Base-by-base conservation (phyloP, 2,113 vertebrate genomes). In the Nycticorax nycticorax region DNA sequence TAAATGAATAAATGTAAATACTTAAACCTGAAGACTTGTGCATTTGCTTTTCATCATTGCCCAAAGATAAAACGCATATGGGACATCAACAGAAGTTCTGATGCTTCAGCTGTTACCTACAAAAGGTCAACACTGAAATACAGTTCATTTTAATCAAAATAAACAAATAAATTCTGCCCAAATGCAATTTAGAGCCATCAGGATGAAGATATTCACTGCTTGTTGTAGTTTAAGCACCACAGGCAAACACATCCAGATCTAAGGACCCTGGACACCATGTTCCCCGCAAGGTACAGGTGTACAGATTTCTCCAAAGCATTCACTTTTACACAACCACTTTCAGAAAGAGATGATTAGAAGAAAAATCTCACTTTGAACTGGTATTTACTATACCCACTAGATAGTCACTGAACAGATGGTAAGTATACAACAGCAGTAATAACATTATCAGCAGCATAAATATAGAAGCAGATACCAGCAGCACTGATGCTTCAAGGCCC, bases 341-440 rank as follows among this genome's bases (percentile, higher is more conserved):
- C n/a, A 28, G 67, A 79, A 94, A 37, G 23, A 82, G 35, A 88
- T 85, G 57, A 91, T 95, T 91, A 93, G 57, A 91, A 94, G 75
- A 91, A 91, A 90, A 94, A 79, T 12, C 24, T 63, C 39, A 5
- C 33, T 89, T 64, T 93, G 66, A 92, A 93, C 43, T 90, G 66
- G 32, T 86, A 90, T 97, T 97, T 97, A 94, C 77, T 80, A 86
- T 84, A 73, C n/a, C 30, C n/a, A 22, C 77, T 86, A 93, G 45
- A 92, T 55, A 89, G 90, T 73, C 66, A 71, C 62, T 55, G 77
- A 97, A 78, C 91, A 98, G 94, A 97, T 96, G 97, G 94, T 41
- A 59, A 39, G 32, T 21, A 33, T 32, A 95, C 43, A 66, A 75
- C 56, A 73, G 35, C 56, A 75, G 69, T 55, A 94, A 86, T 72